These are phyloP conservation scores for Phoxinus dragarum DNA, from an alignment of 2,797 vertebrate species.

Conservation along the genomic window DNA sequence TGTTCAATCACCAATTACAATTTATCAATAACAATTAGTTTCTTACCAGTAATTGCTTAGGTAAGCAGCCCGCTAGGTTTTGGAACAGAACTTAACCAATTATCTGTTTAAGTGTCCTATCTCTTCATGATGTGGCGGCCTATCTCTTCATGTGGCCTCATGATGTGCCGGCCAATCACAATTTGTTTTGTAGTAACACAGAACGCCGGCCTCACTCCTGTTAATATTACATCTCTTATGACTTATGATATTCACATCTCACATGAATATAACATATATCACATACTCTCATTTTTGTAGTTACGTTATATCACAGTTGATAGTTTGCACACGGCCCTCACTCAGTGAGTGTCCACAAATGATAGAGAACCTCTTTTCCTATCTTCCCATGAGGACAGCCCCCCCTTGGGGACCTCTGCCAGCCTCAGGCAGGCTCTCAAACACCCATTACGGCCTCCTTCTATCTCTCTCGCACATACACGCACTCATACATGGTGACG, in stretches of 20 bases:
- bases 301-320: not conserved
- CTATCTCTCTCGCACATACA: constrained; percentile 49
- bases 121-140: not conserved
- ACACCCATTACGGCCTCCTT: constrained; percentile 76
- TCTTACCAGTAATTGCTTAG: not conserved
- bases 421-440: constrained; percentile 94
- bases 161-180: not conserved
- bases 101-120: not conserved
- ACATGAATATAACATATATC: not conserved
- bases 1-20: not conserved
- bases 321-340: constrained; percentile 29
- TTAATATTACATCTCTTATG: constrained; percentile 8
- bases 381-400: constrained; percentile 91
- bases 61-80: not conserved
- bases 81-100: not conserved
- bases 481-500: constrained; percentile 79
- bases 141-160: not conserved
- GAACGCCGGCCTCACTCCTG: not conserved
- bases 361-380: constrained; percentile 64
- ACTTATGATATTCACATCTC: not conserved
- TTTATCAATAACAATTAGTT: not conserved
- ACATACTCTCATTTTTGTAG: constrained; percentile 15
- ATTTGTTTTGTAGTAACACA: not conserved
- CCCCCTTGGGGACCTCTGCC: constrained; percentile 85
- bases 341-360: constrained; percentile 66